phyloP scores from a whole-genome alignment of 2,888 invertebrate species.

The Elysia crispata region DNA sequence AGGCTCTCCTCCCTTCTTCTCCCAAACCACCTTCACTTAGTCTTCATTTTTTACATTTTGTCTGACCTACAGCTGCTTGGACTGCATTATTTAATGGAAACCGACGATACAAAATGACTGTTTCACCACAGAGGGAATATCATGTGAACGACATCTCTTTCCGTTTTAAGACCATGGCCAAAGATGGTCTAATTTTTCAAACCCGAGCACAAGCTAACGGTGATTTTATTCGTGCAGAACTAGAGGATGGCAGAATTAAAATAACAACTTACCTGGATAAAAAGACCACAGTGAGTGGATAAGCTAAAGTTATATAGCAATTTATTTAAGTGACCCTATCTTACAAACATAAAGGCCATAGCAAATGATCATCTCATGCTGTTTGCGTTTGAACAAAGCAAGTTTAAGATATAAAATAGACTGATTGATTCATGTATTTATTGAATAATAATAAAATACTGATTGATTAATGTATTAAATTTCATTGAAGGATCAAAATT shows the following conservation, averaged over 20 bases:
- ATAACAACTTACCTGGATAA: slow-evolving; percentile 68
- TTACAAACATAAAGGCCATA: no score
- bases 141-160: slow-evolving; percentile 75
- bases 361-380: no score
- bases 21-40: neutral
- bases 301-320: neutral
- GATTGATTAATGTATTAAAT: no score
- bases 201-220: slow-evolving; percentile 61
- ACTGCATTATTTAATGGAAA: slow-evolving; percentile 70
- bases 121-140: slow-evolving; percentile 52
- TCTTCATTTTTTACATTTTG: no score
- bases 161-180: slow-evolving; percentile 71
- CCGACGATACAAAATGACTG: slow-evolving; percentile 33
- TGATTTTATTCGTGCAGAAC: slow-evolving; percentile 65
- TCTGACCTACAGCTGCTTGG: slow-evolving; percentile 65
- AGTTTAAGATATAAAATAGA: no score
- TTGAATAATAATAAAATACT: no score
- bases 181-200: slow-evolving; percentile 71
- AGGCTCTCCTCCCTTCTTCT: neutral
- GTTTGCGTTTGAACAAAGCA: no score
- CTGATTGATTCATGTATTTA: no score
- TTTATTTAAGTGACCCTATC: no score
- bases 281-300: slow-evolving; percentile 54
- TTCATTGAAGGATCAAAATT: no score
- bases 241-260: slow-evolving; percentile 69